Percentiles rank a stretch among this genome's conserved stretches.
phyloP scores from a whole-genome alignment of 2,113 vertebrate species.

The Pavo muticus region DNA sequence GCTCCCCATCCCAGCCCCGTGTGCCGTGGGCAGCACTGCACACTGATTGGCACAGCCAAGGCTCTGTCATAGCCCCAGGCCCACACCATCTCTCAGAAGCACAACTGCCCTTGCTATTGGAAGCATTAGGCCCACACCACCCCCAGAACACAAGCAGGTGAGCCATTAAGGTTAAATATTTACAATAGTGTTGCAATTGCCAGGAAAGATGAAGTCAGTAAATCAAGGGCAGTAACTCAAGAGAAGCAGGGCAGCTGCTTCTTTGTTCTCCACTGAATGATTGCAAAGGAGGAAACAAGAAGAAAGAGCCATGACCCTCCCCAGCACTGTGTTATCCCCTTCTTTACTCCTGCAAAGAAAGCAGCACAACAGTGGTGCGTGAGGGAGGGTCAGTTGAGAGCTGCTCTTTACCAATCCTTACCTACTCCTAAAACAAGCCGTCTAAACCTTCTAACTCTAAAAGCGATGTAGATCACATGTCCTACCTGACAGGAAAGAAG shows the following conservation, averaged over 20 bases:
- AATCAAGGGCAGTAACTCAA: neutral
- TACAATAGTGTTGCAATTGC: neutral
- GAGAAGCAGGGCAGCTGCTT: neutral
- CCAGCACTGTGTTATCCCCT: fast-evolving
- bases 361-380: neutral
- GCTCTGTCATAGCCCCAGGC: neutral
- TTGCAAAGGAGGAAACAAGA: neutral
- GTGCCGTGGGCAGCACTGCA: too few relatives aligned
- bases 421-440: neutral
- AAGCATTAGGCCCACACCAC: neutral
- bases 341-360: neutral
- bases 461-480: fast-evolving
- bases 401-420: neutral
- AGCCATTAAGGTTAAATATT: neutral
- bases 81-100: fast-evolving
- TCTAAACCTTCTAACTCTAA: neutral
- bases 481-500: neutral
- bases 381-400: neutral
- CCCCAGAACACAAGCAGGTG: fast-evolving
- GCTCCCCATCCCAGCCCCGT: too few relatives aligned
- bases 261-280: fast-evolving
- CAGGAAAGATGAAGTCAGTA: neutral
- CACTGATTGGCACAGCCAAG: too few relatives aligned
- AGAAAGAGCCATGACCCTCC: neutral
- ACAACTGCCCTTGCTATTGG: fast-evolving